Percentiles rank a stretch among this genome's conserved stretches.
Conservation (phyloP, 2,888 invertebrate species). For the Sminthurinus aureus region DNA sequence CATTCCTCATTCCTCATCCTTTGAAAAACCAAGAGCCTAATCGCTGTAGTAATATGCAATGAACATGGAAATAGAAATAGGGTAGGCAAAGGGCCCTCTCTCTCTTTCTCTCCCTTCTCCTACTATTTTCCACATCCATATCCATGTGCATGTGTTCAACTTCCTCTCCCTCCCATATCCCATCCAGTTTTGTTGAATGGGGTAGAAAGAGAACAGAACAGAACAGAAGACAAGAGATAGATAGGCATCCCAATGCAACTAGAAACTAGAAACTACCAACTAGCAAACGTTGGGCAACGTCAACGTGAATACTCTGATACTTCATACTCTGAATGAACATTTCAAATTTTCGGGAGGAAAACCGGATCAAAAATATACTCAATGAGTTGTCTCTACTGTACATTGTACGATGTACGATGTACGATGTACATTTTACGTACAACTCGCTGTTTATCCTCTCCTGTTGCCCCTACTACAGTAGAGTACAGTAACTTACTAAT, state of each 20-base stretch:
- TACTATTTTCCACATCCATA: not conserved
- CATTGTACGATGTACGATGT: too few relatives aligned
- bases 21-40: slow-evolving; percentile 17
- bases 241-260: too few relatives aligned
- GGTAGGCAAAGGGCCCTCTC: slow-evolving; percentile 10
- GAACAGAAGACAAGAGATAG: too few relatives aligned
- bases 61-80: not conserved
- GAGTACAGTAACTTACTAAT: too few relatives aligned
- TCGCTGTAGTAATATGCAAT: not conserved
- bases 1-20: slow-evolving; percentile 18
- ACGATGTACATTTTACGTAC: too few relatives aligned
- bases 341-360: not conserved
- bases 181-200: not conserved
- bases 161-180: slow-evolving; percentile 27
- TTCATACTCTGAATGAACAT: too few relatives aligned
- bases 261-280: too few relatives aligned
- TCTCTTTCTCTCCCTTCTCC: slow-evolving; percentile 30
- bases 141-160: slow-evolving; percentile 36
- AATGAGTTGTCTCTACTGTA: not conserved
- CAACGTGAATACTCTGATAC: too few relatives aligned
- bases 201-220: not conserved
- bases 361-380: not conserved
- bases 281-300: too few relatives aligned
- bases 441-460: too few relatives aligned
- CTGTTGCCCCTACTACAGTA: too few relatives aligned